Evolutionary conservation across 1,140 invertebrate genomes (phyloP), one percentile per base, ranked within the genome.

Genomic region (Lepidurus packardi): DNA sequence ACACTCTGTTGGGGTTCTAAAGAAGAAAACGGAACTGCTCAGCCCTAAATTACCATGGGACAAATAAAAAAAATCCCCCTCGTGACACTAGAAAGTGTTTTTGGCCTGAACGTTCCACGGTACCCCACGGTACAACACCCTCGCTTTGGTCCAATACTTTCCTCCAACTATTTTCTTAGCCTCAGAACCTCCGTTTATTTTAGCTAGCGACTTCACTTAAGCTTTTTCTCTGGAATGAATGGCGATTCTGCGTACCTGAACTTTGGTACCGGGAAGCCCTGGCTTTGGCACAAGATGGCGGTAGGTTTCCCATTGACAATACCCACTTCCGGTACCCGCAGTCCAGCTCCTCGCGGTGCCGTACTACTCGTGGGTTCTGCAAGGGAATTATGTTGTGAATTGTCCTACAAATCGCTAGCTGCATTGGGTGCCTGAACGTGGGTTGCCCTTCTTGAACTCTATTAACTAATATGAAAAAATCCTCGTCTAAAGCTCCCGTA

Each of bases 231-330:
- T n/a, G 21, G 21, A 4, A 65, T 7, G 21, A 65, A 0, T 34
- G 43, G 53, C 43, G n/a, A 8, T 21, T 44, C 13, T 45, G 73
- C 77, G 79, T 78, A 85, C 84, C 82, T 84, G 81, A 84, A 85
- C 73, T 77, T 73, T 53, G 85, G 85, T 16, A 82, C 79, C 21
- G 84, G 84, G 79, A 82, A 83, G 25, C 83, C 84, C 79, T 85
- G 84, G 41, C 85, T 86, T 73, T 85, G 86, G 81, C 87, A 88
- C 9, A 86, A 83, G 4, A 89, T 80, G 79, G 86, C 80, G 76
- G 81, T 80, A 21, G 73, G 16, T 65, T 16, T 65, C 16, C 53
- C 53, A 13, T 65, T 16, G 21, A 16, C 21, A 65, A 65, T 65
- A 65, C 53, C 53, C 9, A 65, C 53, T 65, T 65, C 53, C 1